Evolutionary conservation across 1,140 invertebrate species (phyloP).

Genomic region (Trichomalopsis sarcophagae): DNA sequence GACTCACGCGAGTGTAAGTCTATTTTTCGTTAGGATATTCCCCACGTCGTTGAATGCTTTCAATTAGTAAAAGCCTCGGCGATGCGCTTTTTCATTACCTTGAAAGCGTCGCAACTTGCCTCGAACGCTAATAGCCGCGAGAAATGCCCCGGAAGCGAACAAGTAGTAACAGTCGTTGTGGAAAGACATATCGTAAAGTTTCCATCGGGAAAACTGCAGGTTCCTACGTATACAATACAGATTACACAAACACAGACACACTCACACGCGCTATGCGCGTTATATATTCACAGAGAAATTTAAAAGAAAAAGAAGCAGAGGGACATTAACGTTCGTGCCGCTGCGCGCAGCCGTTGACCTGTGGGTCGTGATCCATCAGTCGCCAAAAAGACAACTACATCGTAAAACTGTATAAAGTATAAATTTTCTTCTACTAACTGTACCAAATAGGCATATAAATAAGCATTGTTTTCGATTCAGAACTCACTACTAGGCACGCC

Average conservation of each 20-base stretch:
- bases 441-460: slow-evolving; percentile 54
- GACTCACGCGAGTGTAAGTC: no score
- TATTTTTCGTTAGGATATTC: no score
- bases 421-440: slow-evolving; percentile 62
- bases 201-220: slow-evolving; percentile 21
- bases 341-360: slow-evolving; percentile 32
- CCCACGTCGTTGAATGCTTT: background rate
- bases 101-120: slow-evolving; percentile 12
- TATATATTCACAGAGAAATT: slow-evolving; percentile 38
- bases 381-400: slow-evolving; percentile 49
- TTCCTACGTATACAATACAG: slow-evolving; percentile 23
- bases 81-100: background rate
- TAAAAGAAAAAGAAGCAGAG: background rate
- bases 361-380: background rate
- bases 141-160: background rate
- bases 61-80: background rate
- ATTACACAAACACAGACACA: background rate
- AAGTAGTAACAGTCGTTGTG: slow-evolving; percentile 13
- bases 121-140: background rate
- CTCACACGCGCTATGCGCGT: background rate
- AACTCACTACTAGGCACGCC: slow-evolving; percentile 56
- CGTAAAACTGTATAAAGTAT: slow-evolving; percentile 62
- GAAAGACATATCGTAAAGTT: slow-evolving; percentile 45
- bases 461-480: slow-evolving; percentile 60
- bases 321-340: slow-evolving; percentile 7